Evolutionary conservation across 2,797 vertebrate species (phyloP).

Genomic region (Typhlichthys subterraneus): DNA sequence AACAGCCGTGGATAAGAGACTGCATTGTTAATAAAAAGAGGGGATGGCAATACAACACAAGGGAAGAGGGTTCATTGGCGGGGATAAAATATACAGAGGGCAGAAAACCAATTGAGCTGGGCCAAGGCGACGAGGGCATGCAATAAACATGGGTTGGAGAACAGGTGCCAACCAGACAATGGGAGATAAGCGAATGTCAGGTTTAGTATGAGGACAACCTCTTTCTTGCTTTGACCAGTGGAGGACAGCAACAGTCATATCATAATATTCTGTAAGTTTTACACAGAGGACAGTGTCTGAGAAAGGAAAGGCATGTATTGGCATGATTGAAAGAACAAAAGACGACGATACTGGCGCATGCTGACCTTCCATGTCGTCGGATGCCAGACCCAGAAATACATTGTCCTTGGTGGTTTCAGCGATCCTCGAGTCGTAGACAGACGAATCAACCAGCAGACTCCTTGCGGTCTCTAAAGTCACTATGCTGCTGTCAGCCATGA

Average conservation of each 20-base stretch:
- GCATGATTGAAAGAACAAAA: background rate
- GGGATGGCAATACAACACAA: too few relatives aligned
- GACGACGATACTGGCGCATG: background rate
- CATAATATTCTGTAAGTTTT: constrained; percentile 1
- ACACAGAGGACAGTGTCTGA: background rate
- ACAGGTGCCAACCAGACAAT: background rate
- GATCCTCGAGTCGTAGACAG: constrained; percentile 88
- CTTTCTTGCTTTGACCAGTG: background rate
- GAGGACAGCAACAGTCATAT: background rate
- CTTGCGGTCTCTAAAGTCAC: constrained; percentile 77
- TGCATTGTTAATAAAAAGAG: background rate
- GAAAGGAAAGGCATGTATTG: background rate
- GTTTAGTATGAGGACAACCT: too few relatives aligned
- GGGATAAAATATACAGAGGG: too few relatives aligned
- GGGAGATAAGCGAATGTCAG: background rate
- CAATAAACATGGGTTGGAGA: too few relatives aligned
- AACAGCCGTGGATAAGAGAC: constrained; percentile 12
- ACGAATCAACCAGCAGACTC: constrained; percentile 89
- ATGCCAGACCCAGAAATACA: constrained; percentile 67
- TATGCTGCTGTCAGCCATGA: constrained; percentile 89
- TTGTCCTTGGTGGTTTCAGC: constrained; percentile 88
- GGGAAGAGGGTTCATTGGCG: too few relatives aligned
- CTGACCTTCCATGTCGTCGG: constrained; percentile 85
- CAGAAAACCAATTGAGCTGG: too few relatives aligned
- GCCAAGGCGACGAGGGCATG: too few relatives aligned